Conservation (phyloP, 2,113 vertebrate species). For the Rhagologus leucostigma region DNA sequence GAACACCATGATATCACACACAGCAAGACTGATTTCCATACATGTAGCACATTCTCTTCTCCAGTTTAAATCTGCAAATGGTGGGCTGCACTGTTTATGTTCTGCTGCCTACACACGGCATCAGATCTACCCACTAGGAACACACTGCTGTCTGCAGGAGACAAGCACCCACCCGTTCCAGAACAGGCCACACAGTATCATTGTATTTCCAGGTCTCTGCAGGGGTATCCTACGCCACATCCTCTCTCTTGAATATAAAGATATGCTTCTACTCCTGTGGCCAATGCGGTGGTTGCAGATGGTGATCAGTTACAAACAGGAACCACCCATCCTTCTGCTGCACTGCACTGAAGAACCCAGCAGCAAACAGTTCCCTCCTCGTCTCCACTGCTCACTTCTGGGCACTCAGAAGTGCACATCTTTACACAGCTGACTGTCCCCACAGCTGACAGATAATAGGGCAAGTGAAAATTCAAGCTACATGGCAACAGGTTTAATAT, state of each 20-base stretch:
- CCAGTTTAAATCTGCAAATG: neutral
- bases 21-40: neutral
- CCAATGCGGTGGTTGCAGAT: neutral
- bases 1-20: neutral
- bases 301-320: neutral
- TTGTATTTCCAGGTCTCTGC: neutral
- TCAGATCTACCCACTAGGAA: neutral
- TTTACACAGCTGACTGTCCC: neutral
- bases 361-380: neutral
- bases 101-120: slow-evolving; percentile 10
- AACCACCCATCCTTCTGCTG: neutral
- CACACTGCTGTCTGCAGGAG: neutral
- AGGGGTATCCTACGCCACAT: neutral
- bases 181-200: neutral
- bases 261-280: neutral
- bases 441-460: neutral
- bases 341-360: neutral
- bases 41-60: neutral
- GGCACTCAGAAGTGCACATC: neutral
- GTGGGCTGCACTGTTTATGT: slow-evolving; percentile 13
- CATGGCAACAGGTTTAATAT: neutral
- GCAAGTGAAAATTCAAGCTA: neutral
- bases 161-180: neutral
- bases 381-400: neutral
- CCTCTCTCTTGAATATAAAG: neutral